Base-by-base conservation (phyloP, 2,797 vertebrate genomes). In the Ataeniobius toweri region DNA sequence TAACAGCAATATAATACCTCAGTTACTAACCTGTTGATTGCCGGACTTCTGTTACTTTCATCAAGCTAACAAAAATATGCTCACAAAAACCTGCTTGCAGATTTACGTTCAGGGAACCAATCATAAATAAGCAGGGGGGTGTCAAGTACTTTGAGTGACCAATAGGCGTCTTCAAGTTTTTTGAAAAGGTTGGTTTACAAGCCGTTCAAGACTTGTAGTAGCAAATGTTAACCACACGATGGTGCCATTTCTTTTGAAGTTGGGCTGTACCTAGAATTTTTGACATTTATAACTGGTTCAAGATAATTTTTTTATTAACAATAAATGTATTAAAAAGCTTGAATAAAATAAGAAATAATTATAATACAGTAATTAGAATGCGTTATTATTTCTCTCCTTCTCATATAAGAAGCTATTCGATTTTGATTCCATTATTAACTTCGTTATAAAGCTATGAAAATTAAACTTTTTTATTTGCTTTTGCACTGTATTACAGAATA, bases 1-100 rank as follows among this genome's bases (percentile, higher is more conserved):
- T n/a, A 18, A 70, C 5, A 53, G 13, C 10, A 56, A 7, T 39
- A 28, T 28, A 10, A 36, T 5, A 74, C 69, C n/a, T 80, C 5
- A 69, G 74, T 75, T 44, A 85, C 89, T 36, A 82, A 94, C 93
- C 92, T 94, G 92, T 93, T 93, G 93, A 92, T 88, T 86, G 73
- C 85, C 80, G 28, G 59, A 82, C 9, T 87, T 71, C 75, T 56
- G 51, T 14, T 53, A 48, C 44, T 73, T 53, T 77, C 36, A 79
- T 39, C 77, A 75, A 71, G 81, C 84, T 82, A 86, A 71, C 20
- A 10, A 39, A 39, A 2, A 18, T 6, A 41, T 1, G 20, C 0
- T 53, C 20, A 76, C 0, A 51, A 1, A 18, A 44, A 0, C 53
- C 0, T 90, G 85, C 80, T 92, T 36, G 74, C 39, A 74, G 73